Base-by-base conservation (phyloP, 1,140 invertebrate species). In the Chelonus insularis region DNA sequence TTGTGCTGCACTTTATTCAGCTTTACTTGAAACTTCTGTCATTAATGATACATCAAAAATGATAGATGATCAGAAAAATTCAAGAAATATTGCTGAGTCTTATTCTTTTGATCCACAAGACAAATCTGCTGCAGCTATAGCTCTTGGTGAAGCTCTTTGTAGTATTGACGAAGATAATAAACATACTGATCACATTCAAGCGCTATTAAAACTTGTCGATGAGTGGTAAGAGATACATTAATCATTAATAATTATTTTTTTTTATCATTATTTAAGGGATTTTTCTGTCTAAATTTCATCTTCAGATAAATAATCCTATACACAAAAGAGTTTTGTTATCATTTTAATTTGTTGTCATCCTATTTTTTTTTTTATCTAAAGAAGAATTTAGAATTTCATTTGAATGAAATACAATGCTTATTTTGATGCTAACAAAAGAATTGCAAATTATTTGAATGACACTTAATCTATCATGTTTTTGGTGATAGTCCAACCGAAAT, bases 111-210 rank as follows among this genome's bases (percentile, higher is more conserved):
- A 76, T 59, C 56, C 69, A 0, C 62, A 66, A 2, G 66, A 76
- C 18, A 57, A 52, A 52, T 60, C 67, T 4, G 59, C 68, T 1
- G 63, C 70, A 0, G 70, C 83, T 60, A 70, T 84, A 11, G 86
- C 87, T 0, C 75, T 91, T 0, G 88, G 88, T 0, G 91, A 93
- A 74, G 86, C 87, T 0, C 80, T 92, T 8, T 92, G 90, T 68
- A 88, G 86, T n/a, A 86, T 91, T 25, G 89, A 91, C 68, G 88
- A 90, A 65, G 87, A 89, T 45, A 85, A 89, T 66, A 90, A 89
- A 65, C 88, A 91, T 59, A 89, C 87, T 0, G 82, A 86, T 51
- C 85, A 90, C 67, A 87, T 91, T 47, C 80, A 86, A 1, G 72
- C 82, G 29, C 82, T 91, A 5, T 70, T 89, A 11, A 74, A 78